phyloP scores from a whole-genome alignment of 2,888 invertebrate species.

The Lottia gigantea region DNA sequence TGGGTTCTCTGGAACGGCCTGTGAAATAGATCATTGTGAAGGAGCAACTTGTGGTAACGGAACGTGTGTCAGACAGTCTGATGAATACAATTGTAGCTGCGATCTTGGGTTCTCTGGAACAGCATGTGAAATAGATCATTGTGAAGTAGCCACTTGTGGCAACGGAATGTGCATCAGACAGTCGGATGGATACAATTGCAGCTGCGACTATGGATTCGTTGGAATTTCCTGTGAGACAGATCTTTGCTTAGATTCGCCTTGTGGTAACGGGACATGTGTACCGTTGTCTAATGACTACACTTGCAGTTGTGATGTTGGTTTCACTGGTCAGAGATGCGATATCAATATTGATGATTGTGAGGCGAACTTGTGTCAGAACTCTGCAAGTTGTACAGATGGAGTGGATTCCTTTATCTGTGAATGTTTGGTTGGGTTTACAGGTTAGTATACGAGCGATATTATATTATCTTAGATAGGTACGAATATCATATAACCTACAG shows the following conservation, averaged over 20 bases:
- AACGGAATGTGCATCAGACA: conserved; percentile 14
- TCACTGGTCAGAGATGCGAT: conserved; percentile 15
- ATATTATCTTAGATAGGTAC: no score
- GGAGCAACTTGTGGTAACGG: conserved; percentile 24
- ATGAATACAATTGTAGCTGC: conserved; percentile 28
- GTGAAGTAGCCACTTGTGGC: neutral
- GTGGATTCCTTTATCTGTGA: conserved; percentile 33
- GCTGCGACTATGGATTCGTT: conserved; percentile 4
- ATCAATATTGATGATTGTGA: conserved; percentile 22
- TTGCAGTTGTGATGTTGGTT: conserved; percentile 14
- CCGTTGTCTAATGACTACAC: neutral
- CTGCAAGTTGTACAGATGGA: conserved; percentile 36
- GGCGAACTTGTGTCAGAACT: conserved; percentile 11
- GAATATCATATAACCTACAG: no score
- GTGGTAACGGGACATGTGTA: conserved; percentile 34
- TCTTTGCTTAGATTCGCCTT: conserved; percentile 7
- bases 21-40: conserved; percentile 25
- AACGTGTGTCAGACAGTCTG: conserved; percentile 23
- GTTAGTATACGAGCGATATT: conserved; percentile 18
- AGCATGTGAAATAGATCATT: conserved; percentile 22
- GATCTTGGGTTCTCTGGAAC: conserved; percentile 22
- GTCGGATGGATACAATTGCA: neutral
- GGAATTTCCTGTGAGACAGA: conserved; percentile 14
- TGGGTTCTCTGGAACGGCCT: conserved; percentile 23
- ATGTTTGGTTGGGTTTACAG: conserved; percentile 34